Base-by-base conservation (phyloP, 2,797 vertebrate species). In the Hoplostethus mediterraneus region DNA sequence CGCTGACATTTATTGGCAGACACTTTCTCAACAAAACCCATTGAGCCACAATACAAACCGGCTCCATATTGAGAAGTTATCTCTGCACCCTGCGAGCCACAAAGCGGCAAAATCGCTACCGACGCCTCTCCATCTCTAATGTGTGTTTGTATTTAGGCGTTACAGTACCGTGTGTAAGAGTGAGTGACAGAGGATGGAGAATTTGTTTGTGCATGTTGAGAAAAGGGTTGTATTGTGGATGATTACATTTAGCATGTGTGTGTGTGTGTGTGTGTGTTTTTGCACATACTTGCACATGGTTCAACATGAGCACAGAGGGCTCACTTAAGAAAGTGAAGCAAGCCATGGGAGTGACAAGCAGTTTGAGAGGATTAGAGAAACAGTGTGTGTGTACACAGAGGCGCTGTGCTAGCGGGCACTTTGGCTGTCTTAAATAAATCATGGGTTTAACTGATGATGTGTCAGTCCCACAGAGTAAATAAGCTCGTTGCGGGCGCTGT, bases 341-440 rank as follows among this genome's bases (percentile, higher is more conserved):
- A 83, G 86, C 77, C 30, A 58, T 69, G 81, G 71, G 69, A 85
- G 49, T 40, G 66, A 84, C 78, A 73, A 82, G 82, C 87, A 72
- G 79, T 86, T 80, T 66, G 73, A 79, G 76, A 53, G 82, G 90
- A 91, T 90, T 84, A 86, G 83, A 74, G 59, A 63, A 86, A 80
- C 71, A 56, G 84, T 75, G 79, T 79, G 86, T 89, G 82, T 81
- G 82, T 77, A 73, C 77, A 86, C 69, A 83, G 73, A 82, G 82
- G 73, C 80, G 73, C 80, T 80, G 79, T 79, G 89, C 90, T 91
- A 77, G 73, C 63, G 88, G 91, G 87, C 92, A 93, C 92, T 93
- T 91, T 88, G 90, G 90, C 90, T 89, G 90, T 89, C 87, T 83
- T 88, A 81, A 92, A 92, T 83, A 91, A 93, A 91, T 90, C 76